These are phyloP conservation scores for Atherinosoma microstoma DNA, from an alignment of 2,797 vertebrate species.

Conservation along the genomic window DNA sequence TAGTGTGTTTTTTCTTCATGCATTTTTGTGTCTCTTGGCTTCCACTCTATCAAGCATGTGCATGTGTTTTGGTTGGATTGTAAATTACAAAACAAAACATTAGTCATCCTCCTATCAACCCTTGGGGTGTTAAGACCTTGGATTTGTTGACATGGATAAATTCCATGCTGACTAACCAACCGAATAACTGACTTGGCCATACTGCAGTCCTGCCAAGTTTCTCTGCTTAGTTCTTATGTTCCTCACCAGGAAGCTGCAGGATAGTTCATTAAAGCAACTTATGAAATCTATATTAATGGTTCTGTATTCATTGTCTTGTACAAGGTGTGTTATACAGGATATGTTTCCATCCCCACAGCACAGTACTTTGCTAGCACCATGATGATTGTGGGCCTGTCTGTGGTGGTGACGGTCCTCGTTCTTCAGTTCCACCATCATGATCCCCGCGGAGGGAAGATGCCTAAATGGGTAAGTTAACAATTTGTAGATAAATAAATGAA, in stretches of 20 bases:
- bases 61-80: conserved; percentile 9
- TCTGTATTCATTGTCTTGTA: background rate
- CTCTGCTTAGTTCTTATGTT: background rate
- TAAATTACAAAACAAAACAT: conserved; percentile 24
- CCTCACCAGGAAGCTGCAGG: background rate
- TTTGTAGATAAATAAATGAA: background rate
- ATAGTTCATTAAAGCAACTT: no score
- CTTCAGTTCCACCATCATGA: conserved; percentile 94
- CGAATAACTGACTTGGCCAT: background rate
- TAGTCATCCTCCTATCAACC: conserved; percentile 9
- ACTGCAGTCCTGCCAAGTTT: background rate
- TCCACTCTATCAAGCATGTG: background rate
- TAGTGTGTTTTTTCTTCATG: no score
- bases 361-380: conserved; percentile 95
- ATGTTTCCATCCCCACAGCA: conserved; percentile 77
- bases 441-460: conserved; percentile 93
- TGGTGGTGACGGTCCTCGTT: conserved; percentile 92
- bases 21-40: conserved; percentile 3
- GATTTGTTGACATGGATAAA: conserved; percentile 27
- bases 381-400: conserved; percentile 93
- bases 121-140: conserved; percentile 13
- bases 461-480: conserved; percentile 87
- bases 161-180: conserved; percentile 17
- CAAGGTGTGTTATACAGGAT: background rate
- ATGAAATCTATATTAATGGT: background rate